Percentiles rank a stretch among this genome's conserved stretches.
These are phyloP conservation scores for Tadarida brasiliensis DNA, from an alignment of 2,797 vertebrate genomes.

Conservation along the genomic window DNA sequence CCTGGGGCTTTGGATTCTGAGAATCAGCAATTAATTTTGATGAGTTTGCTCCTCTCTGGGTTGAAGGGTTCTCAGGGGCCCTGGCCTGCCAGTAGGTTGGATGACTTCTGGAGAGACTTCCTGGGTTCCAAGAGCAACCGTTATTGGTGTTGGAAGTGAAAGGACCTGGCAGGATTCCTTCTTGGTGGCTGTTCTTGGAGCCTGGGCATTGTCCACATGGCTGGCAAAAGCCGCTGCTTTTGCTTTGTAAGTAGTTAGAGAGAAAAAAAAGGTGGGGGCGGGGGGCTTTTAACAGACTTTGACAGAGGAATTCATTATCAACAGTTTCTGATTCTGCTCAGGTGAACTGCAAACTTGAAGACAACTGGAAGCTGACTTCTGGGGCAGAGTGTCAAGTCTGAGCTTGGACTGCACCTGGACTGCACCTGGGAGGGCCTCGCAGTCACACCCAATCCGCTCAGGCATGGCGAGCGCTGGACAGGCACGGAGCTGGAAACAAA, in stretches of 20 bases:
- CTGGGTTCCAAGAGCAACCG: constrained; percentile 63
- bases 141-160: background rate
- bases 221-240: background rate
- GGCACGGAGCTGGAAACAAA: background rate
- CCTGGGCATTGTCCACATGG: background rate
- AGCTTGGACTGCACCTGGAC: background rate
- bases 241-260: background rate
- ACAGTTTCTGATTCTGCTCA: background rate
- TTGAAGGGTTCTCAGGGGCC: background rate
- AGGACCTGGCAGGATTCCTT: background rate
- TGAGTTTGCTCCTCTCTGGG: constrained; percentile 73
- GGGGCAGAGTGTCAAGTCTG: too few species aligned
- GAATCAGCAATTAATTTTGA: constrained; percentile 84
- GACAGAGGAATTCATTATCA: background rate
- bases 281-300: background rate
- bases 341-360: background rate
- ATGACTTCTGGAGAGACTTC: constrained; percentile 71
- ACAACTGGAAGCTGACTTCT: background rate
- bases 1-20: constrained; percentile 78
- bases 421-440: accelerated
- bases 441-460: background rate
- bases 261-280: background rate
- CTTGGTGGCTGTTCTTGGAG: constrained; percentile 38
- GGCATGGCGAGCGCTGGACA: too few species aligned
- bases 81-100: background rate